Evolutionary conservation across 2,797 vertebrate species (phyloP).

Genomic region (Galaxias olidus): DNA sequence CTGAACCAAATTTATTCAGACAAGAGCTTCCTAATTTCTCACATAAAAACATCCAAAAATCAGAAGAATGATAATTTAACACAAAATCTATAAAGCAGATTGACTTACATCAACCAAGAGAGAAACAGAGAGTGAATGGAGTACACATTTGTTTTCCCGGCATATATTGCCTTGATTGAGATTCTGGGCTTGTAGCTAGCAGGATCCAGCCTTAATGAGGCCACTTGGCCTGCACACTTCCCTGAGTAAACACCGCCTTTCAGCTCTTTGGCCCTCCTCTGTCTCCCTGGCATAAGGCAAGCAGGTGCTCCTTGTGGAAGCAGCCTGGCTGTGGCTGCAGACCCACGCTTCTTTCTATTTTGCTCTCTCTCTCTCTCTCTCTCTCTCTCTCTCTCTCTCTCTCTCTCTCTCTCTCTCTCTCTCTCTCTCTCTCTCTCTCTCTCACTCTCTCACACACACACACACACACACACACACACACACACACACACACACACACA

Average conservation of each 20-base stretch:
- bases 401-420: conserved; percentile 23
- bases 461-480: too few species aligned
- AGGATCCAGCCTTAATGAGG: conserved; percentile 49
- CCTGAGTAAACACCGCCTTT: conserved; percentile 60
- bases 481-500: too few species aligned
- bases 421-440: conserved; percentile 20
- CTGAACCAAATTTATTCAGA: too few species aligned
- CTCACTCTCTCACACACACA: conserved; percentile 29
- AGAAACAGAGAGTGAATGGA: too few species aligned
- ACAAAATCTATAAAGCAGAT: too few species aligned
- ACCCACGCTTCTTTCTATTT: conserved; percentile 47
- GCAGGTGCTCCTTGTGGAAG: conserved; percentile 65
- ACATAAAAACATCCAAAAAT: too few species aligned
- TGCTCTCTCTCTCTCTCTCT: not conserved
- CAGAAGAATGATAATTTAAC: too few species aligned
- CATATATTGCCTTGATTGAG: conserved; percentile 43
- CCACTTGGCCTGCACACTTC: conserved; percentile 47
- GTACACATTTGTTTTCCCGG: too few species aligned
- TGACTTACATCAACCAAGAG: too few species aligned
- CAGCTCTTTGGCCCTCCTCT: conserved; percentile 36
- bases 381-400: conserved; percentile 5
- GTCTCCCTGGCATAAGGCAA: conserved; percentile 43
- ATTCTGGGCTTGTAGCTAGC: conserved; percentile 40
- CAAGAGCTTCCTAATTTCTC: too few species aligned
- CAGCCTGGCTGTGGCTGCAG: conserved; percentile 51